Evolutionary conservation across 1,140 invertebrate species (phyloP).

Genomic region (Zaprionus davidi): DNA sequence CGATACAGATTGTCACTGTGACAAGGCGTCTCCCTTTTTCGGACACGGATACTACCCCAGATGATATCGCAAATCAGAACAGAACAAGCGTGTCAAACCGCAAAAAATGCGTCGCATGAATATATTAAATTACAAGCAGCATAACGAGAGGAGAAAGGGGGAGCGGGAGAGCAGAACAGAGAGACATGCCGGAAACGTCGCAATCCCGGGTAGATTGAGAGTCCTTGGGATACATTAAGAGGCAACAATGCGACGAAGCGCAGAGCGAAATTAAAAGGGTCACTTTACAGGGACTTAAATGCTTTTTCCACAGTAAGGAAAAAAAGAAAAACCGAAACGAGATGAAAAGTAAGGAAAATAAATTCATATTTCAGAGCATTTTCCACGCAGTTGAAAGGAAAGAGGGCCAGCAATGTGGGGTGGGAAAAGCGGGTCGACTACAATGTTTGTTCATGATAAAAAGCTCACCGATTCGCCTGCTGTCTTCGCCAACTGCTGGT

Average conservation of each 20-base stretch:
- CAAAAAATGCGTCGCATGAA: slow-evolving; percentile 77
- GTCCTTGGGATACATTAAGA: slow-evolving; percentile 60
- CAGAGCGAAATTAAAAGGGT: slow-evolving; percentile 81
- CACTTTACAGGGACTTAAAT: slow-evolving; percentile 82
- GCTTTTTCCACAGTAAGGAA: slow-evolving; percentile 49
- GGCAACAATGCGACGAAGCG: slow-evolving; percentile 73
- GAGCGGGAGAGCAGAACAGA: neutral
- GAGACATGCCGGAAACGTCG: slow-evolving; percentile 45
- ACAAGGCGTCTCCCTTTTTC: slow-evolving; percentile 6
- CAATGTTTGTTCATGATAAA: slow-evolving; percentile 71
- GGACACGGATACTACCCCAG: slow-evolving; percentile 29
- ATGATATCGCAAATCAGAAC: slow-evolving; percentile 63
- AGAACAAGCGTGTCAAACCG: slow-evolving; percentile 83
- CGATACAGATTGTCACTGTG: slow-evolving; percentile 2
- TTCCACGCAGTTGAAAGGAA: slow-evolving; percentile 13
- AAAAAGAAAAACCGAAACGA: slow-evolving; percentile 55
- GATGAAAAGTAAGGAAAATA: slow-evolving; percentile 82
- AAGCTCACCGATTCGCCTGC: slow-evolving; percentile 48
- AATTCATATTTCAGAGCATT: slow-evolving; percentile 75
- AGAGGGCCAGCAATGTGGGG: neutral
- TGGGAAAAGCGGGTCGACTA: slow-evolving; percentile 17
- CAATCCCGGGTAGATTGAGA: slow-evolving; percentile 20
- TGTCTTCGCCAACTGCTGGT: slow-evolving; percentile 34
- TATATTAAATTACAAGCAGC: slow-evolving; percentile 71
- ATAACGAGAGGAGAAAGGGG: neutral